Evolutionary conservation across 2,797 vertebrate genomes (phyloP), one percentile per base, ranked within the genome.

Genomic region (Hippocampus kuda): DNA sequence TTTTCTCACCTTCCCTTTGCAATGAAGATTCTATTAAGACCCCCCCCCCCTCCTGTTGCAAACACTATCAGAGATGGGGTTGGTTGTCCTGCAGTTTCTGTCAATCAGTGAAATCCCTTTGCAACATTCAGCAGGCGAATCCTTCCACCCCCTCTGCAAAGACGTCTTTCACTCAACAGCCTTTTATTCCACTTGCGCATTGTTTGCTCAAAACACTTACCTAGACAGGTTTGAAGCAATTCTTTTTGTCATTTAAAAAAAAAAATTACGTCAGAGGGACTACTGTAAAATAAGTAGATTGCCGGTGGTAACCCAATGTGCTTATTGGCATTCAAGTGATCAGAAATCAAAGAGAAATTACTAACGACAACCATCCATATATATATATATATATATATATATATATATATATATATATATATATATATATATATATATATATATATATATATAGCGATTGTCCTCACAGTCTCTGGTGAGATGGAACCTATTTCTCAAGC

Each of bases 101-200:
- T 87, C 87, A 85, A 77, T 88, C 87, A 88, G 72, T 79, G 72
- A 80, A 82, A 84, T 82, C 78, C 80, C 72, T 80, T 81, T 82
- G 76, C 77, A 82, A 75, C 71, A 77, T 76, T 78, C 76, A 71
- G 68, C 76, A 72, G 67, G 66, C 59, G 56, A 77, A 72, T 77
- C 66, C 68, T 66, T 70, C 70, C 77, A 62, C 70, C 67, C 78
- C 30, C 51, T 73, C 70, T 73, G 66, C 68, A 78, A 83, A 78
- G 74, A 79, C 75, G 61, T 71, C 72, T 77, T 78, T 81, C 79
- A 65, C 46, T 12, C 20, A 80, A 59, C 74, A 79, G 74, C 68
- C 68, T 80, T 83, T 83, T 72, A 77, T 86, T 87, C 68, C 62
- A 77, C 75, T 65, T 46, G 59, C 73, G 85, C 71, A 86, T 18